These are phyloP conservation scores for Spinus olivaceus DNA, from an alignment of 2,797 vertebrate species.

Conservation along the genomic window DNA sequence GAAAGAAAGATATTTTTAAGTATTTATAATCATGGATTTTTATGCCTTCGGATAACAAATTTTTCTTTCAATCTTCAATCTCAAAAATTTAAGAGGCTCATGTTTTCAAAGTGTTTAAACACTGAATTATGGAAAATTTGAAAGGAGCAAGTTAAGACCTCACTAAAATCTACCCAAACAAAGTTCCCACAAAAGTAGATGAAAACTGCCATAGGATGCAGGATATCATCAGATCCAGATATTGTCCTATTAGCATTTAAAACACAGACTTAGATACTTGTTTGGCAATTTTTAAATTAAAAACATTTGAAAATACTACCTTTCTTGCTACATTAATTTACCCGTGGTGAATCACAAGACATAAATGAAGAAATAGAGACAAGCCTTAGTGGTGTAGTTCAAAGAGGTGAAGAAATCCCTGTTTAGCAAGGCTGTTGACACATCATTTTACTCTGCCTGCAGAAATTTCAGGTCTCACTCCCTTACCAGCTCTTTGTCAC, in stretches of 20 bases:
- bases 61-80: not conserved
- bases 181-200: not conserved
- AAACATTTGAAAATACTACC: not conserved
- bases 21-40: not conserved
- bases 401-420: constrained; percentile 21
- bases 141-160: not conserved
- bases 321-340: not conserved
- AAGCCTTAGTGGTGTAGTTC: not conserved
- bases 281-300: not conserved
- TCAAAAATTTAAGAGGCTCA: not conserved
- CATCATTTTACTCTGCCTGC: not conserved
- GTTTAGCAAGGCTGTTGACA: constrained; percentile 24
- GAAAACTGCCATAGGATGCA: not conserved
- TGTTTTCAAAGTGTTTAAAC: not conserved
- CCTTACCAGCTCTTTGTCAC: not conserved
- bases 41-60: not conserved
- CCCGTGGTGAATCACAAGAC: not conserved
- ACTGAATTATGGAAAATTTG: not conserved
- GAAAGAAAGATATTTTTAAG: not conserved
- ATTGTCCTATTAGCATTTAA: not conserved
- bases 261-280: not conserved
- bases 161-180: not conserved
- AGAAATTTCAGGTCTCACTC: not conserved
- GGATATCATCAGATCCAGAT: not conserved
- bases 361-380: not conserved